phyloP scores from a whole-genome alignment of 2,888 invertebrate species.

The Papilio protenor region DNA sequence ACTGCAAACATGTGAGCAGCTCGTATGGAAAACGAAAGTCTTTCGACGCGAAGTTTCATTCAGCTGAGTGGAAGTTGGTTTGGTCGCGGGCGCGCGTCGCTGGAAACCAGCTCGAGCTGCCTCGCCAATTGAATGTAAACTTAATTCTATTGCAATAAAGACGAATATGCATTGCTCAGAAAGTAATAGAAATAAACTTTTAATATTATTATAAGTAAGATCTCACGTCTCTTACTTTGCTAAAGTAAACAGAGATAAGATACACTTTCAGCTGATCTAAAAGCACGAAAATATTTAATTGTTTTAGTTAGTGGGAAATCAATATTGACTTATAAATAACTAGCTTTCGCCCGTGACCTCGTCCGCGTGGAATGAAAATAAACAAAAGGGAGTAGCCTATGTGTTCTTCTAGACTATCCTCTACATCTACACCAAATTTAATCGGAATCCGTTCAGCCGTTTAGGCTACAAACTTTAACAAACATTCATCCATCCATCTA shows the following conservation, averaged over 20 bases:
- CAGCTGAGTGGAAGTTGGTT: slow-evolving; percentile 80
- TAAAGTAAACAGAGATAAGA: slow-evolving; percentile 13
- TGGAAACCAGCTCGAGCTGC: slow-evolving; percentile 49
- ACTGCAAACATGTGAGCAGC: slow-evolving; percentile 76
- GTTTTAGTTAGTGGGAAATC: background rate
- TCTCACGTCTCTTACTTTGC: background rate
- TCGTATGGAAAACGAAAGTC: slow-evolving; percentile 84
- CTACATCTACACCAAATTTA: no score
- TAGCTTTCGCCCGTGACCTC: no score
- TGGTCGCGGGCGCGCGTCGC: slow-evolving; percentile 60
- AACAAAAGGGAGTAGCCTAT: no score
- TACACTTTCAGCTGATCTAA: background rate
- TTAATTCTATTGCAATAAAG: slow-evolving; percentile 21
- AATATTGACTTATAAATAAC: no score
- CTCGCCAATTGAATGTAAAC: background rate
- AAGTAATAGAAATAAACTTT: slow-evolving; percentile 40
- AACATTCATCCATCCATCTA: no score
- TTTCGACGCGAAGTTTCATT: slow-evolving; percentile 77
- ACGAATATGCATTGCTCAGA: slow-evolving; percentile 45
- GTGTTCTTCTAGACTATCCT: no score
- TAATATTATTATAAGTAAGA: slow-evolving; percentile 9
- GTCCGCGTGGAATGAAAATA: no score
- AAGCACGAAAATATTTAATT: background rate
- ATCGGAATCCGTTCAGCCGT: no score
- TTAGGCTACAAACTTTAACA: no score